Evolutionary conservation across 2,888 invertebrate genomes (phyloP), one percentile per base, ranked within the genome.

Genomic region (Brachylomia viminalis): DNA sequence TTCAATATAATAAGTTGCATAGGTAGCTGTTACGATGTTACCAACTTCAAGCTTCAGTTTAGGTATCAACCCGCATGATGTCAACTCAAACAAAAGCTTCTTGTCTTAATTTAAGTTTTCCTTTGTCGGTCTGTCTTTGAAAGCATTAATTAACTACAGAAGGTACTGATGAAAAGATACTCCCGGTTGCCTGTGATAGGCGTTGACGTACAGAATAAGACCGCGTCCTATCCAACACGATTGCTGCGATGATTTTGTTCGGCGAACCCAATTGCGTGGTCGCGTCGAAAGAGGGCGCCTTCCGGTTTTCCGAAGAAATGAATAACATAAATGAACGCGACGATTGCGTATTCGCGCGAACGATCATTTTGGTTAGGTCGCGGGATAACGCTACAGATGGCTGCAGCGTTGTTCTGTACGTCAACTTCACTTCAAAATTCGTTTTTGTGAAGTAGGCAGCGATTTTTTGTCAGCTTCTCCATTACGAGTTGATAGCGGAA

Each of bases 71-170:
- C 64, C 56, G 75, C 45, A 73, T 58, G 61, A 45, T 30, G 10
- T 73, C 23, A 62, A 45, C 27, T 58, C 23, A 74, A 74, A 64
- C 15, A 38, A 17, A 62, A 30, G 38, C 7, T 17, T n/a, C 10
- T n/a, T 23, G 30, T 49, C 13, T 64, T 6, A 20, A 47, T 54
- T 15, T 10, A 38, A 52, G 54, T 79, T 66, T 72, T 23, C 33
- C 42, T 45, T 58, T 58, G 10, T 70, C 15, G 10, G 6, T 33
- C 2, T 2, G 17, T n/a, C 13, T 20, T 30, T 17, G 17, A 59
- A n/a, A 23, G 10, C 4, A 58, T 27, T 56, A 33, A 45, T 33
- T 54, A 71, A n/a, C 17, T 27, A 17, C 1, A 27, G 20, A 71
- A 47, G 45, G 8, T 47, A 13, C 27, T 47, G 20, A 8, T 11